Conservation (phyloP, 2,113 vertebrate genomes). For the Nibea coibor region DNA sequence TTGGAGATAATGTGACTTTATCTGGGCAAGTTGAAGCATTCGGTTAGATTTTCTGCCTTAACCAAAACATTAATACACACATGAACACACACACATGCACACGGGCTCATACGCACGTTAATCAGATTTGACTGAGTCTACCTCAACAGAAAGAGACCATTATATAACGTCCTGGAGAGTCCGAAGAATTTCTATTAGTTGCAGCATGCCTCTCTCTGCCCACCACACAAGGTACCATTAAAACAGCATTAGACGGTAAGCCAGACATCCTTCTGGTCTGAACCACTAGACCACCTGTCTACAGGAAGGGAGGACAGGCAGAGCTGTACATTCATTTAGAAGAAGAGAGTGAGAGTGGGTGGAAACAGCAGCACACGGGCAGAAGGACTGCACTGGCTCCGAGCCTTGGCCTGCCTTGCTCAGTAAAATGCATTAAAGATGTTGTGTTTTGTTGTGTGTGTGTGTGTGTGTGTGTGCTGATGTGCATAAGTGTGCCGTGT, state of each 20-base stretch:
- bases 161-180: conserved; percentile 62
- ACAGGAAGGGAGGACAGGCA: conserved; percentile 56
- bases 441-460: conserved; percentile 20
- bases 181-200: conserved; percentile 60
- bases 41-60: not conserved
- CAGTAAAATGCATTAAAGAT: conserved; percentile 62
- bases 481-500: conserved; percentile 20
- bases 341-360: conserved; percentile 20
- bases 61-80: conserved; percentile 1
- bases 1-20: not conserved
- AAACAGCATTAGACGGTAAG: conserved; percentile 73
- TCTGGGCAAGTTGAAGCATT: not conserved
- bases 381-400: conserved; percentile 33
- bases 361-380: conserved; percentile 45
- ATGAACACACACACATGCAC: conserved; percentile 5
- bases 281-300: conserved; percentile 71
- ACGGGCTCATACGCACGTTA: conserved; percentile 24
- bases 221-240: conserved; percentile 65
- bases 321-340: conserved; percentile 45
- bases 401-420: conserved; percentile 30
- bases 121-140: conserved; percentile 57
- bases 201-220: conserved; percentile 41
- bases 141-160: conserved; percentile 54
- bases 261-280: conserved; percentile 66
- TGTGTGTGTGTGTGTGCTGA: conserved; percentile 8